Evolutionary conservation across 2,113 vertebrate species (phyloP), one percentile per base, ranked within the genome.

Genomic region (Cranoglanis bouderius): DNA sequence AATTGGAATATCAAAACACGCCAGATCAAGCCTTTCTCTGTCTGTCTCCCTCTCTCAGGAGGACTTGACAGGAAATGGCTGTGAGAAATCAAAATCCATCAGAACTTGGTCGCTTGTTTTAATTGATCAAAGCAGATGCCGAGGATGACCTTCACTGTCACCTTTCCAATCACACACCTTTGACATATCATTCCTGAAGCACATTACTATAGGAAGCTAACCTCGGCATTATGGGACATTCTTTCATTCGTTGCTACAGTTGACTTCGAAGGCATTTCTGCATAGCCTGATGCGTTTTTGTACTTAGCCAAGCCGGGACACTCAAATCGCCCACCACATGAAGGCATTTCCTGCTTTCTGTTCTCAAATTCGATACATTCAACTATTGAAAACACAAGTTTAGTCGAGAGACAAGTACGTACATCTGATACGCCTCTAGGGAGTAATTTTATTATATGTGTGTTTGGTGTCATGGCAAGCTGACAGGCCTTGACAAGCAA

Each of bases 1-100:
- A 96, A 96, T 96, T 92, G 94, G 94, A 96, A 95, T 95, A 96
- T 95, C 95, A 95, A 96, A 96, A 95, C 95, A 95, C 89, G 89
- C 88, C 91, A 92, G 91, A 88, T 90, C 89, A 91, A 46, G 91
- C 90, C 82, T 65, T 89, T 93, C 32, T 38, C 32, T 57, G 46
- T 46, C 32, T 38, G 0, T 12, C 53, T 24, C 53, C 2, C 16
- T 24, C 9, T 55, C 51, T 82, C 26, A 61, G 21, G 57, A 61
- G 21, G 57, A 61, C 9, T 61, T 26, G 55, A 83, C 35, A 84
- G 38, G 12, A 82, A 40, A 59, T 26, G 32, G 53, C 81, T 82
- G 4, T 43, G 10, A 24, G 82, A 61, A 40, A 61, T 83, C 38
- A n/a, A n/a, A n/a, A n/a, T 61, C 35, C 55, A 61, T 83, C 24